Evolutionary conservation across 2,888 invertebrate species (phyloP), one percentile per base, ranked within the genome.

Genomic region (Brenthis hecate): DNA sequence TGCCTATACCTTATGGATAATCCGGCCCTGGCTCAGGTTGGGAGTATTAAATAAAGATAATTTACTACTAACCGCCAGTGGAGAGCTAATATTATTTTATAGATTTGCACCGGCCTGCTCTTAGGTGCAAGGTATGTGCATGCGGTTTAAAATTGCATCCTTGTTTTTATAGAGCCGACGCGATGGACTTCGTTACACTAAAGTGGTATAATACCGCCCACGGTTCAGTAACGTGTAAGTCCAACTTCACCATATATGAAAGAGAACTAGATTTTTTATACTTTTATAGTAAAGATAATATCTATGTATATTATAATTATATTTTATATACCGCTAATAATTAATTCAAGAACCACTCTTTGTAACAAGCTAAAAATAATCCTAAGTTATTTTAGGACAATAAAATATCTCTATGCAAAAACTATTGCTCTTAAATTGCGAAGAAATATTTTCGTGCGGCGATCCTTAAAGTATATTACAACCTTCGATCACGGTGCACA

Each of bases 161-260:
- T 53, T 36, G 60, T 67, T 72, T 73, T 70, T 65, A 70, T 66
- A 61, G 64, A 56, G 57, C 66, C 56, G 63, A 61, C 63, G 56
- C 60, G 58, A 64, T 57, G 56, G 58, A 68, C 56, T 63, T 66
- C 50, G 64, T 47, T 62, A 66, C 62, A 62, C 50, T 61, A 48
- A 55, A 60, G 54, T 8, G 54, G 55, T n/a, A 61, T 53, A 23
- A 19, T 55, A 56, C 61, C 61, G 36, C 61, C 48, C 50, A 62
- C 56, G 43, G n/a, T 19, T 43, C 14, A 36, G 32, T 6, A 16
- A 53, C n/a, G 32, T 16, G 1, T 1, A 23, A 14, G 28, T 4
- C 23, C 13, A 58, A 23, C 23, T 16, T 58, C 23, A 6, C 14
- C 14, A 19, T 23, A 2, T 47, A n/a, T 43, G 36, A 11, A 11